Base-by-base conservation (phyloP, 1,140 invertebrate genomes). In the Acromyrmex echinatior region DNA sequence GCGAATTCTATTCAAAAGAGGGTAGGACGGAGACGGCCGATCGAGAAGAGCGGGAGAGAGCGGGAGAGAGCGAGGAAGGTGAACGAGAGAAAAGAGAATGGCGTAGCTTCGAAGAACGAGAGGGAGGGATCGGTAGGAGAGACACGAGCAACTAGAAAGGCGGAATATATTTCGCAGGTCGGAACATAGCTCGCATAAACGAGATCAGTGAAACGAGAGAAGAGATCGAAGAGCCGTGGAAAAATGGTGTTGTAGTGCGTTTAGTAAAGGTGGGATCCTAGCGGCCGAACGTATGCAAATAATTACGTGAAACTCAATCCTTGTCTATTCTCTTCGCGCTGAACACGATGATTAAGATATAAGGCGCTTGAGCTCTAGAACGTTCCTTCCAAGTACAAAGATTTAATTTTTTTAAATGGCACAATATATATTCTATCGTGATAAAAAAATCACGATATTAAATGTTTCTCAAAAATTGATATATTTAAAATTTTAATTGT, bases 111-210 rank as follows among this genome's bases (percentile, higher is more conserved):
- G 53, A 87, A 66, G 77, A 81, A 85, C 53, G 62, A 86, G 58
- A n/a, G 6, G 68, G 56, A 70, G n/a, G 28, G 60, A 31, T 63
- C 14, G 49, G 63, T 60, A 74, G 60, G 21, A 62, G 63, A 60
- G 65, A 88, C 84, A 77, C 70, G 62, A 53, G 51, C 73, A 51
- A 21, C 56, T 76, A 70, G 56, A 78, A 81, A 90, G 73, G 73
- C 73, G 85, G 53, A 87, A 87, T 89, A 90, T 28, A 90, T 90
- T 77, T 87, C 35, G 45, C 77, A 68, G 73, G 16, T 88, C 35
- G 77, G 28, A 82, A 56, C 51, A 31, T 10, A 14, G 28, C 18
- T 53, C 21, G 62, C 25, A 35, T 68, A 63, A 85, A 90, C 51
- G 49, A 79, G 31, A 74, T 39, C 28, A 6, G 31, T 51, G n/a